Evolutionary conservation across 2,113 vertebrate genomes (phyloP).

Genomic region (Syngnathoides biaculeatus): DNA sequence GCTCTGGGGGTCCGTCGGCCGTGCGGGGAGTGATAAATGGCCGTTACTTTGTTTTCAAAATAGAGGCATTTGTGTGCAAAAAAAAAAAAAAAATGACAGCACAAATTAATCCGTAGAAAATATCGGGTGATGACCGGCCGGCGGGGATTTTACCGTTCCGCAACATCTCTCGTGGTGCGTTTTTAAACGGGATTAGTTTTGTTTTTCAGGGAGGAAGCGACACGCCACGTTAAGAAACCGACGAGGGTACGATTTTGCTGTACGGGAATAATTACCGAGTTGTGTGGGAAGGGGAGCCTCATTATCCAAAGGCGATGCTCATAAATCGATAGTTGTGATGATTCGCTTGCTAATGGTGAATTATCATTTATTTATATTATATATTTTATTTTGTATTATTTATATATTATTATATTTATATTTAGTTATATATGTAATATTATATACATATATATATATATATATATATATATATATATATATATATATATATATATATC

Average conservation of each 20-base stretch:
- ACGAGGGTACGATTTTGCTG: background rate
- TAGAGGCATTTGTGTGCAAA: constrained; percentile 45
- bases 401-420: too few species aligned
- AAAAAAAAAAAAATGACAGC: constrained; percentile 36
- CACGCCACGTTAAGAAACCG: background rate
- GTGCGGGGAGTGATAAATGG: constrained; percentile 18
- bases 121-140: constrained; percentile 21
- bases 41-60: constrained; percentile 45
- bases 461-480: too few species aligned
- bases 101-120: constrained; percentile 41
- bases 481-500: too few species aligned
- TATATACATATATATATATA: too few species aligned
- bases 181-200: constrained; percentile 2
- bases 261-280: constrained; percentile 10
- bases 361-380: too few species aligned
- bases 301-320: background rate
- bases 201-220: background rate
- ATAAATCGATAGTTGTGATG: background rate
- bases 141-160: constrained; percentile 18
- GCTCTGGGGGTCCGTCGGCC: constrained; percentile 24
- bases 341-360: too few species aligned
- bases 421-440: too few species aligned
- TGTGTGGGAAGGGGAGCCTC: background rate
- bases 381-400: too few species aligned
- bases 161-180: constrained; percentile 7